These are phyloP conservation scores for Scaptomyza caliginosa DNA, from an alignment of 2,888 invertebrate genomes.

Conservation along the genomic window DNA sequence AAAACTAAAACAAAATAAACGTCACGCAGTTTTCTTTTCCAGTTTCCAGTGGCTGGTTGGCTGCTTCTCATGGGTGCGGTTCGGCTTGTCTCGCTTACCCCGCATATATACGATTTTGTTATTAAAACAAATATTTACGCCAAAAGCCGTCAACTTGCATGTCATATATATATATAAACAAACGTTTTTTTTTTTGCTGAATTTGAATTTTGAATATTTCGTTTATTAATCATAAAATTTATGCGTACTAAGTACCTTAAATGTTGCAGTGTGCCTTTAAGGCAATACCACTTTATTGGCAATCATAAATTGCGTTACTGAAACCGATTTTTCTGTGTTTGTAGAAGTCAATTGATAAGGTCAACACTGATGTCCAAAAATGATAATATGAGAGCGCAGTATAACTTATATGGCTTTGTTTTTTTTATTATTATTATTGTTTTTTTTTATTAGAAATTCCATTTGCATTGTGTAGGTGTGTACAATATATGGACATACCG, in stretches of 20 bases:
- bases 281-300: not conserved
- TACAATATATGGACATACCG: slow-evolving; percentile 25
- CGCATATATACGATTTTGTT: slow-evolving; percentile 5
- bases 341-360: slow-evolving; percentile 48
- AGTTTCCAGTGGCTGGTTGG: slow-evolving; percentile 61
- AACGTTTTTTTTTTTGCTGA: slow-evolving; percentile 13
- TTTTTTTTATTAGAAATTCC: slow-evolving; percentile 31
- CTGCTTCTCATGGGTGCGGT: slow-evolving; percentile 43
- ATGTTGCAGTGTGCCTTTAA: slow-evolving; percentile 1
- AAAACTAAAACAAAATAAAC: not conserved
- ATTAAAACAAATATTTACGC: slow-evolving; percentile 49
- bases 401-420: slow-evolving; percentile 1
- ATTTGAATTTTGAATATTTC: not conserved
- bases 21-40: slow-evolving; percentile 63
- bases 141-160: slow-evolving; percentile 33
- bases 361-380: slow-evolving; percentile 43
- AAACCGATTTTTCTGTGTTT: slow-evolving; percentile 9
- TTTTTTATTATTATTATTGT: slow-evolving; percentile 8
- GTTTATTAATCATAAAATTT: not conserved
- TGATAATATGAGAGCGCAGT: slow-evolving; percentile 6
- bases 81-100: slow-evolving; percentile 12
- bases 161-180: not conserved
- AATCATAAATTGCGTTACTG: not conserved
- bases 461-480: slow-evolving; percentile 45
- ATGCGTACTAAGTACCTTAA: not conserved